Conservation (phyloP, 2,888 invertebrate species). For the Chymomyza procnemis region DNA sequence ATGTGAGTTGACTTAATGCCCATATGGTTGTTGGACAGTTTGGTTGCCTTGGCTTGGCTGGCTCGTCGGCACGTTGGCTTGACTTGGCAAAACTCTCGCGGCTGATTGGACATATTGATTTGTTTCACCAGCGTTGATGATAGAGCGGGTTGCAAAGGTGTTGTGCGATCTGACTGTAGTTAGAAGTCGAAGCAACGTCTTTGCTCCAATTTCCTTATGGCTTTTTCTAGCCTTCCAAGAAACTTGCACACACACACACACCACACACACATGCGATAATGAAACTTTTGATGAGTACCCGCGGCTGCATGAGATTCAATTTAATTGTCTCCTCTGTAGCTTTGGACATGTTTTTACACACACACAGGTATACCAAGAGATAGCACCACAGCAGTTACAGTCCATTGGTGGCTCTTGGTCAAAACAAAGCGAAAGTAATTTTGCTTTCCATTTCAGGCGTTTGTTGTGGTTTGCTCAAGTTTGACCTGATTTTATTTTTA, state of each 20-base stretch:
- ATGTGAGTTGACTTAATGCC: slow-evolving; percentile 67
- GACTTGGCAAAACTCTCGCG: slow-evolving; percentile 29
- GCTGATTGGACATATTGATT: slow-evolving; percentile 66
- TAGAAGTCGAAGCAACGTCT: slow-evolving; percentile 5
- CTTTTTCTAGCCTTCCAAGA: slow-evolving; percentile 51
- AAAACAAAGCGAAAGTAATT: slow-evolving; percentile 64
- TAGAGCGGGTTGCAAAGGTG: slow-evolving; percentile 18
- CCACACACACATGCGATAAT: slow-evolving; percentile 36
- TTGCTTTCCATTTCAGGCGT: slow-evolving; percentile 65
- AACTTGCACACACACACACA: slow-evolving; percentile 15
- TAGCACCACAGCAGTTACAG: not conserved
- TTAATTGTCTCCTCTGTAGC: slow-evolving; percentile 43
- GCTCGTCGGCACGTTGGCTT: too few species aligned
- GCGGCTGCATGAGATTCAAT: slow-evolving; percentile 34
- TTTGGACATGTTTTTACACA: not conserved
- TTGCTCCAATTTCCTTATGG: slow-evolving; percentile 61
- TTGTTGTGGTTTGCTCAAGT: slow-evolving; percentile 23
- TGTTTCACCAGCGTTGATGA: slow-evolving; percentile 48
- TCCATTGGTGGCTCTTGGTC: slow-evolving; percentile 24
- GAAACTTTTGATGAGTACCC: slow-evolving; percentile 22
- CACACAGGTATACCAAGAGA: not conserved
- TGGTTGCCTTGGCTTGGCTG: too few species aligned
- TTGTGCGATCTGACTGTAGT: not conserved
- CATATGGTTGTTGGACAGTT: slow-evolving; percentile 26
- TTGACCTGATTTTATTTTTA: slow-evolving; percentile 52